phyloP scores from a whole-genome alignment of 2,113 vertebrate genomes.

The Camelus dromedarius region DNA sequence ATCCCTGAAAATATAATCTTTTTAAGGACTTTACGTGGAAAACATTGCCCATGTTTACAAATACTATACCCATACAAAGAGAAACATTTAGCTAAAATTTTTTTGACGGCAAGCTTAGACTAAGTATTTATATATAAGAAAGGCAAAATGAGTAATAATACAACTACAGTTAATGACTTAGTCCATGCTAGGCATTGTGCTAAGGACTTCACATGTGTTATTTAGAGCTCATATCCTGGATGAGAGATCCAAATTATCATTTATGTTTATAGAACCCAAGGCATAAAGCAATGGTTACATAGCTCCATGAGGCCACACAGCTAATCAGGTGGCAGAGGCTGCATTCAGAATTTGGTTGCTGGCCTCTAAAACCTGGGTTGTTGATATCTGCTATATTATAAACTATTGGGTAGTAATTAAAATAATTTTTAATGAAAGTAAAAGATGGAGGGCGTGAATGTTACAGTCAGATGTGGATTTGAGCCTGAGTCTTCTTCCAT shows the following conservation, averaged over 20 bases:
- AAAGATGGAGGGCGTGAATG: neutral
- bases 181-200: neutral
- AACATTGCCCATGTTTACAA: neutral
- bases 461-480: neutral
- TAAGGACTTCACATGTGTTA: neutral
- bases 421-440: neutral
- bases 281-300: neutral
- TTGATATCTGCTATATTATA: neutral
- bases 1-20: slow-evolving; percentile 61
- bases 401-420: neutral
- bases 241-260: neutral
- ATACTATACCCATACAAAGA: neutral
- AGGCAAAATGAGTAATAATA: neutral
- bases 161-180: neutral
- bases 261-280: neutral
- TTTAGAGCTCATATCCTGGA: neutral
- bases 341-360: neutral
- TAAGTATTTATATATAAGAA: neutral
- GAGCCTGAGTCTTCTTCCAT: neutral
- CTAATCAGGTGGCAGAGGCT: neutral
- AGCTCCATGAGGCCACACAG: neutral
- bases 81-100: neutral
- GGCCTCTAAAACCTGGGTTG: neutral
- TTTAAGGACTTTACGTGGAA: neutral
- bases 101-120: neutral